phyloP scores from a whole-genome alignment of 2,888 invertebrate genomes.

The Leptinotarsa tumamoca region DNA sequence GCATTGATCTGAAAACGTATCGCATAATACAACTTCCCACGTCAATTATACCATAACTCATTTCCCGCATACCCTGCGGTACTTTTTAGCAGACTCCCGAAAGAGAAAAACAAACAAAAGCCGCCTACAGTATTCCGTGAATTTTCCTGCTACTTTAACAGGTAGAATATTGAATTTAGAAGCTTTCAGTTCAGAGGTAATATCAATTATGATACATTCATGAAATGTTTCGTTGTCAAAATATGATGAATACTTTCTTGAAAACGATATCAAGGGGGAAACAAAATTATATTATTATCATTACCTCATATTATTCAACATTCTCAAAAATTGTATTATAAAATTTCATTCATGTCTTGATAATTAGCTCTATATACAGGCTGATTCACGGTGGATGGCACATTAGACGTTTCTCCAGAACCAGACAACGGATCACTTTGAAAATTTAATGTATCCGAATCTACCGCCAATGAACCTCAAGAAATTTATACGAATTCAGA shows the following conservation, averaged over 20 bases:
- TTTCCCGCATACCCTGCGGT: neutral
- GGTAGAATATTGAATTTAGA: neutral
- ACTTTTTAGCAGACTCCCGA: neutral
- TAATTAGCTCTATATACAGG: too few relatives aligned
- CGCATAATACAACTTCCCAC: neutral
- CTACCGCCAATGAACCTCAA: too few relatives aligned
- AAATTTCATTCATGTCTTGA: too few relatives aligned
- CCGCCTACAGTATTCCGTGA: neutral
- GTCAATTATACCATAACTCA: neutral
- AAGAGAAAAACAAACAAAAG: neutral
- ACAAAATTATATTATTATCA: too few relatives aligned
- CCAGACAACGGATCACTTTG: too few relatives aligned
- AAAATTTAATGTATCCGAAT: too few relatives aligned
- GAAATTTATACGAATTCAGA: too few relatives aligned
- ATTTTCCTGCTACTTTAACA: neutral
- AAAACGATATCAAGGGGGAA: too few relatives aligned
- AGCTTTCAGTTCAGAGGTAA: neutral
- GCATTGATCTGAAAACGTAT: neutral
- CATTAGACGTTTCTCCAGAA: too few relatives aligned
- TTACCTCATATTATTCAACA: too few relatives aligned
- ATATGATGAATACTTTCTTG: neutral
- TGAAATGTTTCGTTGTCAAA: neutral
- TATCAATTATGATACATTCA: neutral
- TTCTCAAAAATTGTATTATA: too few relatives aligned
- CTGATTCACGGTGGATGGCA: too few relatives aligned